Percentiles rank a stretch among this genome's conserved stretches.
phyloP scores from a whole-genome alignment of 2,797 vertebrate species.

The Manis pentadactyla region DNA sequence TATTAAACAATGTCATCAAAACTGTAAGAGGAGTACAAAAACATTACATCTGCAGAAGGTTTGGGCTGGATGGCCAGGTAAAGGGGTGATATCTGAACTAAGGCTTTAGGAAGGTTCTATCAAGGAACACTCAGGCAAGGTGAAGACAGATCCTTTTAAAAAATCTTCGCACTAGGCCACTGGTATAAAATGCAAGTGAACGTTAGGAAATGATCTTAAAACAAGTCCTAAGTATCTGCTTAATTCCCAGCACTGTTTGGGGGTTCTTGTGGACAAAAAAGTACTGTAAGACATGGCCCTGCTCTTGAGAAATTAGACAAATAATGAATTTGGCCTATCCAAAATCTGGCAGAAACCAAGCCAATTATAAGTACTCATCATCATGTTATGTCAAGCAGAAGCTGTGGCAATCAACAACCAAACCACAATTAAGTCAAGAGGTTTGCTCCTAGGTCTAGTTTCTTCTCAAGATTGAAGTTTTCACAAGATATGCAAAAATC shows the following conservation, averaged over 20 bases:
- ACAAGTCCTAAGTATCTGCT: neutral
- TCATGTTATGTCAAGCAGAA: neutral
- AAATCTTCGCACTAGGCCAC: neutral
- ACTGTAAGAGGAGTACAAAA: neutral
- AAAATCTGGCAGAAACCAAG: conserved; percentile 27
- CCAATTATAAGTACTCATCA: neutral
- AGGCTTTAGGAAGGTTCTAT: neutral
- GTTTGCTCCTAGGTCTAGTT: neutral
- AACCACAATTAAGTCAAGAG: conserved; percentile 1
- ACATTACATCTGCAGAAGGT: neutral
- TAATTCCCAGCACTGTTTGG: neutral
- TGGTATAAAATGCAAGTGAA: neutral
- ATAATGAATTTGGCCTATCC: neutral
- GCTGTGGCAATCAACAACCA: neutral
- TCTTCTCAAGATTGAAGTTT: neutral
- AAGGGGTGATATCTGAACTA: neutral
- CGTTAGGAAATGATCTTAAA: conserved; percentile 30
- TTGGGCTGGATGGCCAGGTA: neutral
- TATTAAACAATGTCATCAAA: conserved; percentile 39
- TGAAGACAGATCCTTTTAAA: neutral
- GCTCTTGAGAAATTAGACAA: conserved; percentile 61
- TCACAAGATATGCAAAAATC: neutral
- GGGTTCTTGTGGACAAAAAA: conserved; percentile 31
- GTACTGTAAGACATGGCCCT: neutral
- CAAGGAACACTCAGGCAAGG: neutral